Percentiles rank a stretch among this genome's conserved stretches.
These are phyloP conservation scores for Trichonephila clavipes DNA, from an alignment of 1,140 invertebrate genomes.

Conservation along the genomic window DNA sequence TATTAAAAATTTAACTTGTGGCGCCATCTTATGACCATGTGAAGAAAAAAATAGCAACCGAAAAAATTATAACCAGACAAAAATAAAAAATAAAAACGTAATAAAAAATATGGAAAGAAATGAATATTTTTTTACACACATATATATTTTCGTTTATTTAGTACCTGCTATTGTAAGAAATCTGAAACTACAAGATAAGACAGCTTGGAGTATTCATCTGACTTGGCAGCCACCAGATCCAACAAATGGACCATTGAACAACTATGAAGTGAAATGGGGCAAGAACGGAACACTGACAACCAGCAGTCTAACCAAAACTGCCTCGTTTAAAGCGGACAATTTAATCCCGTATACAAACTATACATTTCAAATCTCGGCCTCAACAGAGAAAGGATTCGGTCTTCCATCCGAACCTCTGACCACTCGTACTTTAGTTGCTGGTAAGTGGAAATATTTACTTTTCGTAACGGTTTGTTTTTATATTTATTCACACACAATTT, in stretches of 20 bases:
- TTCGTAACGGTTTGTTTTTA: too few species aligned
- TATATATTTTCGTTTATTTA: neutral
- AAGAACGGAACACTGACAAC: too few species aligned
- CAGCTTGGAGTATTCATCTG: neutral
- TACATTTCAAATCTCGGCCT: neutral
- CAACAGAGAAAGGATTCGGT: neutral
- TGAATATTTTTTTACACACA: neutral
- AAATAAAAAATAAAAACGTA: too few species aligned
- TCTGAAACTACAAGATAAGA: neutral
- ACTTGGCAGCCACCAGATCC: constrained; percentile 30
- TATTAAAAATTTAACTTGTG: too few species aligned
- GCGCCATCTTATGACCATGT: too few species aligned
- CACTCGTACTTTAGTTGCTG: neutral
- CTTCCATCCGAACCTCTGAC: neutral
- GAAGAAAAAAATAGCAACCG: too few species aligned
- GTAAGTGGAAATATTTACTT: neutral
- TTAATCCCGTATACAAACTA: constrained; percentile 27
- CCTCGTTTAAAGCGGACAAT: neutral
- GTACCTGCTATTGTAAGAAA: neutral
- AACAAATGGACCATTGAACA: constrained; percentile 6
- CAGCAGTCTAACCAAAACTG: neutral
- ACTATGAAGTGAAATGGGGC: constrained; percentile 2
- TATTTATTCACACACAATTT: too few species aligned
- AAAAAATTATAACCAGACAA: too few species aligned
- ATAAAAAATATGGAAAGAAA: too few species aligned